Conservation (phyloP, 53 echinoderm and acorn worm species). For the Henricia sp. region DNA sequence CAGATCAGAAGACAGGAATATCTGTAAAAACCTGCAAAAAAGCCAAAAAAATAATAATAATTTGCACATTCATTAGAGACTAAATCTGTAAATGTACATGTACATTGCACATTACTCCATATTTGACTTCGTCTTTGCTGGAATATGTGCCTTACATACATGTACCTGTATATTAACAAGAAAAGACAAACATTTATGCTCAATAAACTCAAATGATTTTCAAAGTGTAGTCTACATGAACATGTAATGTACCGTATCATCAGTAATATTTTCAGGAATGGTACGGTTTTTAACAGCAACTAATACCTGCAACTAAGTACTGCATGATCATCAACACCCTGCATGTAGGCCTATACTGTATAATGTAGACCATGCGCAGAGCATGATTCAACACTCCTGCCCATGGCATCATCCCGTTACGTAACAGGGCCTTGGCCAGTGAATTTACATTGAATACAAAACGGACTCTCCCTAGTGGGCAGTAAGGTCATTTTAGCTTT, state of each 20-base stretch:
- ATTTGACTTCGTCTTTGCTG: too few relatives aligned
- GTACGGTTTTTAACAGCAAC: background rate
- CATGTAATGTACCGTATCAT: background rate
- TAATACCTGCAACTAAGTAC: background rate
- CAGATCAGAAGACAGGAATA: too few relatives aligned
- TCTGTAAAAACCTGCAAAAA: too few relatives aligned
- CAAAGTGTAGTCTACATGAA: background rate
- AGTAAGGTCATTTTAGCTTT: constrained; percentile 6
- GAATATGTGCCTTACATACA: too few relatives aligned
- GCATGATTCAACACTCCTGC: background rate
- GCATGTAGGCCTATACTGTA: background rate
- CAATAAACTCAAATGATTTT: too few relatives aligned
- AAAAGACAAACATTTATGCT: too few relatives aligned
- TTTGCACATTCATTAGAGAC: too few relatives aligned
- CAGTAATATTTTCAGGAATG: background rate
- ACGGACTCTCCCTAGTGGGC: background rate
- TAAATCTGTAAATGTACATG: too few relatives aligned
- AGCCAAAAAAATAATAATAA: too few relatives aligned
- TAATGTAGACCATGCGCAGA: background rate
- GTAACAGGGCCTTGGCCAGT: background rate
- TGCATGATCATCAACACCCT: background rate
- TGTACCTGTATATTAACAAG: too few relatives aligned
- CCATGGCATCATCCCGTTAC: background rate
- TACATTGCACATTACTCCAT: too few relatives aligned
- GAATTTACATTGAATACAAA: constrained; percentile 24